Evolutionary conservation across 2,888 invertebrate genomes (phyloP), one percentile per base, ranked within the genome.

Genomic region (Schizotus pectinicornis): DNA sequence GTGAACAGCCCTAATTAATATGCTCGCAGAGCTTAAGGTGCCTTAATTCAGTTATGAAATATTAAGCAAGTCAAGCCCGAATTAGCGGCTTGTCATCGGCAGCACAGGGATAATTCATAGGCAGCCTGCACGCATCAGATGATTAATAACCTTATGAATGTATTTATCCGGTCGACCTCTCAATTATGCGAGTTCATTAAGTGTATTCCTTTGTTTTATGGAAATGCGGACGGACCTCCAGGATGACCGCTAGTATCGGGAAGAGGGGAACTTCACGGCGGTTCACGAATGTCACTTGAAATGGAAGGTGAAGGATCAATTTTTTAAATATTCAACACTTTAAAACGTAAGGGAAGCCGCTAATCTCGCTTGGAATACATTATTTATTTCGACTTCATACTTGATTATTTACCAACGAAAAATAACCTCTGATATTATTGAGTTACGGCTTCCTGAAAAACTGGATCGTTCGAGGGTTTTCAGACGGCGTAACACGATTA

Each of bases 21-120:
- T 73, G 75, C 74, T 69, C 71, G 66, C 68, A 68, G 65, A 71
- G 48, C 60, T 67, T 64, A 65, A 71, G 73, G 67, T 69, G 69
- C 71, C 73, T 72, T 76, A 75, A 76, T 76, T 74, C 72, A 67
- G 73, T 74, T 74, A 75, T 77, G 73, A 77, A 77, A 75, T 77
- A 77, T 77, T 77, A 72, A 77, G 68, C 69, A 65, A 71, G 71
- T 66, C 68, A 67, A 65, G 69, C 64, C 67, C 61, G 72, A 73
- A 73, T 73, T 74, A 73, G 73, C 69, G 69, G 70, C 69, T 72
- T 74, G 74, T 74, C 74, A 72, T 72, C 72, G 69, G 58, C 51
- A 46, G 59, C 59, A 64, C 61, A 62, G 59, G 64, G 63, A 68
- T 70, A 68, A 70, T 71, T 65, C 65, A 72, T 67, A 68, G 64